These are phyloP conservation scores for Clepsis dumicolana DNA, from an alignment of 2,888 invertebrate genomes.

Conservation along the genomic window DNA sequence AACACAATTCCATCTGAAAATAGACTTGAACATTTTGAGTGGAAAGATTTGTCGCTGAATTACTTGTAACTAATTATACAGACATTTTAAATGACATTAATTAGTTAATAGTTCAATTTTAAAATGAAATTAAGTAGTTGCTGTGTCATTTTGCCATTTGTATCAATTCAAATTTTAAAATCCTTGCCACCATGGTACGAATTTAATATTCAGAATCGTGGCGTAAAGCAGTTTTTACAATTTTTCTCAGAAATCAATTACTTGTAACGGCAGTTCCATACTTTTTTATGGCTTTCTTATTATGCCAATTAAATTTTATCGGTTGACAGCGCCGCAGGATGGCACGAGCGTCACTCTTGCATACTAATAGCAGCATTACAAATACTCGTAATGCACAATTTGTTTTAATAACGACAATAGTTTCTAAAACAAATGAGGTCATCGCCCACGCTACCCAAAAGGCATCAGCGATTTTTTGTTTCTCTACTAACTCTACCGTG, in stretches of 20 bases:
- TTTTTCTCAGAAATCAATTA: constrained; percentile 1
- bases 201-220: not conserved
- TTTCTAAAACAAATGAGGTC: constrained; percentile 35
- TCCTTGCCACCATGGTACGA: not conserved
- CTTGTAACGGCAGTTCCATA: not conserved
- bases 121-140: too few species aligned
- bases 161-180: too few species aligned
- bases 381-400: constrained; percentile 13
- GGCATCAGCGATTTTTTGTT: constrained; percentile 11
- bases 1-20: too few species aligned
- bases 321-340: constrained; percentile 25
- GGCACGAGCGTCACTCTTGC: constrained; percentile 19
- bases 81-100: too few species aligned
- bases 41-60: too few species aligned
- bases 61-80: too few species aligned
- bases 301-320: constrained; percentile 21
- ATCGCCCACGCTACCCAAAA: constrained; percentile 4
- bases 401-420: constrained; percentile 18
- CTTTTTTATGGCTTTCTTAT: constrained; percentile 8
- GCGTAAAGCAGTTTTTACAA: not conserved
- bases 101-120: too few species aligned
- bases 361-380: constrained; percentile 32
- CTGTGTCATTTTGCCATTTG: too few species aligned
- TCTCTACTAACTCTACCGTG: constrained; percentile 30
- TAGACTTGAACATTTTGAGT: too few species aligned